A percentile compares a stretch with the other conserved stretches of the same genome.
These are phyloP conservation scores for Chaenocephalus aceratus DNA, from an alignment of 2,113 vertebrate species.

Conservation along the genomic window DNA sequence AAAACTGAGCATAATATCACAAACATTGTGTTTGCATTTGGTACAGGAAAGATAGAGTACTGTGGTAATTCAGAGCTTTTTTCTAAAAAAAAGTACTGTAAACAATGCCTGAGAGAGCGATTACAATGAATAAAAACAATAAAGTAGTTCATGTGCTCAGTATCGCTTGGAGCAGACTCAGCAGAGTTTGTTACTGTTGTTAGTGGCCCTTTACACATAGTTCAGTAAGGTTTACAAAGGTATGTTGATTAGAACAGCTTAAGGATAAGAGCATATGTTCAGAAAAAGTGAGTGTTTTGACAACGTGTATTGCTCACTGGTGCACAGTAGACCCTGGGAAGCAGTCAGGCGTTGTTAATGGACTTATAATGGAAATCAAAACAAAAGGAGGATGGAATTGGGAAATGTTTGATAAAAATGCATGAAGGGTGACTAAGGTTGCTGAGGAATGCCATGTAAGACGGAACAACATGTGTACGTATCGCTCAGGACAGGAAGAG, in stretches of 20 bases:
- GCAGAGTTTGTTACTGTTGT: too few species aligned
- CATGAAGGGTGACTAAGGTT: conserved; percentile 33
- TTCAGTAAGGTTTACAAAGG: neutral
- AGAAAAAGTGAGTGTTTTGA: too few species aligned
- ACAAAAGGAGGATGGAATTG: conserved; percentile 47
- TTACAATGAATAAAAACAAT: neutral
- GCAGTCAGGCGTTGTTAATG: conserved; percentile 3
- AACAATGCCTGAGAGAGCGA: neutral
- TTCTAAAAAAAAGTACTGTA: neutral
- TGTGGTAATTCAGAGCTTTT: neutral
- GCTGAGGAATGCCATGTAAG: conserved; percentile 26
- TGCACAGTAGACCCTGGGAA: neutral
- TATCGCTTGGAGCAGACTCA: too few species aligned
- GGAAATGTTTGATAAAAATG: conserved; percentile 11
- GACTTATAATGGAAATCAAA: conserved; percentile 28
- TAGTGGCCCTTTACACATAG: neutral
- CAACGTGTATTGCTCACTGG: neutral
- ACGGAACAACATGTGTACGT: conserved; percentile 2
- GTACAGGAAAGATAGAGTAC: neutral
- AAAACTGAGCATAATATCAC: too few species aligned
- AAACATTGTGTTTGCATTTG: too few species aligned
- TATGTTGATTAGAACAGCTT: neutral
- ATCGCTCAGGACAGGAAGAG: conserved; percentile 55
- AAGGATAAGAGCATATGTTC: neutral
- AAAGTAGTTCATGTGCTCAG: too few species aligned